A percentile compares a stretch with the other conserved stretches of the same genome.
Evolutionary conservation across 2,113 vertebrate genomes (phyloP).

Genomic region (Oryzias javanicus): DNA sequence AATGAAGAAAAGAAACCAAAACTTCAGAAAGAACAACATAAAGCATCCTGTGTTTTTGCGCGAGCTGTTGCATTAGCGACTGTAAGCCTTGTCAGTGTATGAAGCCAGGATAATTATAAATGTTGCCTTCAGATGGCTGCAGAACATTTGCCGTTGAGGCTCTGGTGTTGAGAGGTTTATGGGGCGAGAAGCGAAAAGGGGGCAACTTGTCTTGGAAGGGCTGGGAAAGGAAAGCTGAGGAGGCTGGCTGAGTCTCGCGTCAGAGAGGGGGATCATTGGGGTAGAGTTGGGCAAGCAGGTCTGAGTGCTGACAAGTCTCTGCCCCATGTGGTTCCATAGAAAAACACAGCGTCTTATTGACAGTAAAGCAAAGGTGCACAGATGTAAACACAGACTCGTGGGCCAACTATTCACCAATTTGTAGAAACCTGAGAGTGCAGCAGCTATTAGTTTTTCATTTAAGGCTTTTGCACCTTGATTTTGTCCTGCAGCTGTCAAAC

Average conservation of each 20-base stretch:
- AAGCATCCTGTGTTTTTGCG: slow-evolving; percentile 57
- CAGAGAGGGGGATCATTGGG: slow-evolving; percentile 40
- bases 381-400: slow-evolving; percentile 48
- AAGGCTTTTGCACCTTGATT: slow-evolving; percentile 27
- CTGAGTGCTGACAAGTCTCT: slow-evolving; percentile 63
- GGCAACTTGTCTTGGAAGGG: slow-evolving; percentile 60
- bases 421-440: slow-evolving; percentile 22
- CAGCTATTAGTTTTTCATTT: slow-evolving; percentile 31
- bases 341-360: slow-evolving; percentile 66
- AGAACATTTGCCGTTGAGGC: slow-evolving; percentile 60
- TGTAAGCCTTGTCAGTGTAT: slow-evolving; percentile 49
- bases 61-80: slow-evolving; percentile 60
- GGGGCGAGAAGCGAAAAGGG: slow-evolving; percentile 63
- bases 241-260: slow-evolving; percentile 48
- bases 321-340: slow-evolving; percentile 61
- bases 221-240: slow-evolving; percentile 47
- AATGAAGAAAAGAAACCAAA: neutral
- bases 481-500: slow-evolving; percentile 45
- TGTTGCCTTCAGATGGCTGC: slow-evolving; percentile 58
- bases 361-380: slow-evolving; percentile 47
- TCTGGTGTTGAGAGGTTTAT: slow-evolving; percentile 76
- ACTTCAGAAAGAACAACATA: neutral
- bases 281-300: slow-evolving; percentile 44
- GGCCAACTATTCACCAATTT: slow-evolving; percentile 39
- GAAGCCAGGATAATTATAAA: slow-evolving; percentile 68